These are phyloP conservation scores for Cylloceria caligata DNA, from an alignment of 2,888 invertebrate genomes.

Conservation along the genomic window DNA sequence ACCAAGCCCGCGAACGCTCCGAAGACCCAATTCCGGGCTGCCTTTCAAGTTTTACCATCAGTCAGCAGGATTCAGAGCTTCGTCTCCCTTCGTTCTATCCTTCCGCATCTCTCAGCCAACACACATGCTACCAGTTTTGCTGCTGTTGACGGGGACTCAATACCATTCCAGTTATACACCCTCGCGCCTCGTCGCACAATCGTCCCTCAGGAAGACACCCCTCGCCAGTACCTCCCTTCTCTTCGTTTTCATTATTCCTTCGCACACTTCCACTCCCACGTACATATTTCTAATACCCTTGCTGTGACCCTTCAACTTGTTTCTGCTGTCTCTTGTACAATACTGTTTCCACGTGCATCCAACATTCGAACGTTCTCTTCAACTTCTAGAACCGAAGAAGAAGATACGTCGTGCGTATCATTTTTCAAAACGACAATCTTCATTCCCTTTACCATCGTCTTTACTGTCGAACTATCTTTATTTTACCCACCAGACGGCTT, in stretches of 20 bases:
- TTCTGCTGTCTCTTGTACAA: constrained; percentile 3
- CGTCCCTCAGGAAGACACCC: constrained; percentile 66
- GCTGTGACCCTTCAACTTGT: constrained; percentile 22
- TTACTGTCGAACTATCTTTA: constrained; percentile 48
- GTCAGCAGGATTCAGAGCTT: constrained; percentile 73
- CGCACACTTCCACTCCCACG: constrained; percentile 27
- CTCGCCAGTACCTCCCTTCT: constrained; percentile 14
- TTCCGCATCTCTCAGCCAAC: constrained; percentile 41
- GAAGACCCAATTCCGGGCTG: constrained; percentile 75
- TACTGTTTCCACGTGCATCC: constrained; percentile 25
- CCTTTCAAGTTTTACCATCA: constrained; percentile 76
- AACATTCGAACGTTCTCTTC: constrained; percentile 31
- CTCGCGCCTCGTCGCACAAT: constrained; percentile 67
- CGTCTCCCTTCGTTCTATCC: constrained; percentile 60
- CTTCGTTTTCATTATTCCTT: constrained; percentile 58
- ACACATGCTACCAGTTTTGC: constrained; percentile 60
- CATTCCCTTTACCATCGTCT: constrained; percentile 64
- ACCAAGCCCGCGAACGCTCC: constrained; percentile 57
- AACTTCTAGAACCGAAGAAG: constrained; percentile 14
- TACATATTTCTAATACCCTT: constrained; percentile 35
- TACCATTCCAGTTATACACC: constrained; percentile 59
- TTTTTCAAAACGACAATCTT: constrained; percentile 80
- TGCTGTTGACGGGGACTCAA: constrained; percentile 73
- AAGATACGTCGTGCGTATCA: constrained; percentile 71
- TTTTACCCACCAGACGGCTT: not conserved